phyloP scores from a whole-genome alignment of 35 echinoderm and acorn worm species.

The Lytechinus variegatus region DNA sequence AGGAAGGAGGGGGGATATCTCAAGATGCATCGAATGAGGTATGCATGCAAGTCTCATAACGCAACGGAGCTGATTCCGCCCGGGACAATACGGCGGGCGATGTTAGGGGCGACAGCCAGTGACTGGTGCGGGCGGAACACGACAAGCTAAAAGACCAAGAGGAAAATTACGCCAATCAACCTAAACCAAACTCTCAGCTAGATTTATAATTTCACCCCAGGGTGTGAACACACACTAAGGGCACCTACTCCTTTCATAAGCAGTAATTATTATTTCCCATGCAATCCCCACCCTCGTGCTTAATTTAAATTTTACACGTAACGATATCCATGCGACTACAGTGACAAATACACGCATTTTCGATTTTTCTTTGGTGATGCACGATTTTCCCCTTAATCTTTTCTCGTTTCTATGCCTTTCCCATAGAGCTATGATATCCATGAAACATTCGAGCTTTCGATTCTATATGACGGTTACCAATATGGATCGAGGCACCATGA shows the following conservation, averaged over 20 bases:
- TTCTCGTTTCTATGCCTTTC: neutral
- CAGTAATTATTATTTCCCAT: neutral
- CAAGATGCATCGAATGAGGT: neutral
- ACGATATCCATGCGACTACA: neutral
- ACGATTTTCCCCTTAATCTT: neutral
- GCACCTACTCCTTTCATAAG: neutral
- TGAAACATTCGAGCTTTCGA: neutral
- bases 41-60: neutral
- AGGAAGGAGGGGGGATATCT: neutral
- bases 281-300: neutral
- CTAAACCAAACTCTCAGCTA: constrained; percentile 21
- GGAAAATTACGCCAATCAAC: constrained; percentile 15
- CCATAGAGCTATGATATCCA: neutral
- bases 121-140: constrained; percentile 33
- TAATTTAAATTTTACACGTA: constrained; percentile 22
- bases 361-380: neutral
- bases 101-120: constrained; percentile 23
- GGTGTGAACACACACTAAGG: constrained; percentile 19
- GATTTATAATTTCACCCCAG: constrained; percentile 34
- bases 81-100: neutral
- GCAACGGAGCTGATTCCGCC: neutral
- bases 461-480: neutral
- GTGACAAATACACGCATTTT: neutral
- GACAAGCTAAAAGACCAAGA: neutral
- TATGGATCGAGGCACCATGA: neutral